Evolutionary conservation across 2,113 vertebrate genomes (phyloP), one percentile per base, ranked within the genome.

Genomic region (Gambusia holbrooki): DNA sequence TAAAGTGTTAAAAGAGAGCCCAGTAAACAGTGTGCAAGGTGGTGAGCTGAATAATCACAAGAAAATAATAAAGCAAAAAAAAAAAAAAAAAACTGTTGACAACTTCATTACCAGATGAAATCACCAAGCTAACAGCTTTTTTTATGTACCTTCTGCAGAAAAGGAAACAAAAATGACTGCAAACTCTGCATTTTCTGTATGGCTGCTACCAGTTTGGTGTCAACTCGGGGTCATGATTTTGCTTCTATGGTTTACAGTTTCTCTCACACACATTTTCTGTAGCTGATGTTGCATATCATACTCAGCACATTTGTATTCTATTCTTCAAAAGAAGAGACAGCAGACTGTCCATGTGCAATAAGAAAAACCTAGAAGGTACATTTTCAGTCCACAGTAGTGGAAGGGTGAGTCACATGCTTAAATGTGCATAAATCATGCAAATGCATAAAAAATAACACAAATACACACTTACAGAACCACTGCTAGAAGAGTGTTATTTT

Each of bases 11-110:
- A 88, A 37, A 37, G 35, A 37, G 35, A 37, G 35, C 35, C 11
- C 2, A 11, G 10, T 11, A 37, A 37, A 37, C 35, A 85, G 70
- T 75, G 54, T 88, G 82, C 83, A 71, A 86, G 69, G 90, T 82
- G 88, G 89, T 83, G 86, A 92, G 92, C 89, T 91, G 92, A 94
- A 94, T 90, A 94, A 93, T 87, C 90, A 88, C 76, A 88, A 74
- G 84, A 74, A 87, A 79, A 84, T 69, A 9, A 90, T 78, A 80
- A 91, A 88, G 80, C 74, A 75, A 80, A 80, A 82, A 89, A 90
- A 37, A 33, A n/a, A n/a, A 35, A 37, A 37, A 11, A 37, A 11
- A 37, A 37, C 10, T 11, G 10, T 12, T 93, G 93, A 94, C 92
- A 93, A 91, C 90, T 92, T 92, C 87, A 94, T 93, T 93, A 94